A percentile compares a stretch with the other conserved stretches of the same genome.
Evolutionary conservation across 2,888 invertebrate genomes (phyloP).

Genomic region (Sceliomorpha sp.): DNA sequence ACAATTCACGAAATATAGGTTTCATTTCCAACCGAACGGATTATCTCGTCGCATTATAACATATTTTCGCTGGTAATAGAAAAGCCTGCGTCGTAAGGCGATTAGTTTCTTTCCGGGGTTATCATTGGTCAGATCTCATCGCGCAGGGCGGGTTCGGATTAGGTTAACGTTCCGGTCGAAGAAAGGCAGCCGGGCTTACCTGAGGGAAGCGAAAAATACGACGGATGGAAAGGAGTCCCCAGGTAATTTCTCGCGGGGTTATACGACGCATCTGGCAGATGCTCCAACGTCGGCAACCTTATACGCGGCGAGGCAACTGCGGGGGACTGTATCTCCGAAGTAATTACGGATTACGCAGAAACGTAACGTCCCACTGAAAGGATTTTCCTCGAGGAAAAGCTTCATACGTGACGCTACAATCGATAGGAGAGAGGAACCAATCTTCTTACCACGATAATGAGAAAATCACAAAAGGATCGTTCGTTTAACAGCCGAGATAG

Average conservation of each 20-base stretch:
- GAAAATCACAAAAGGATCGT: slow-evolving; percentile 64
- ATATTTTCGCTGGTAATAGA: slow-evolving; percentile 10
- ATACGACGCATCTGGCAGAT: slow-evolving; percentile 27
- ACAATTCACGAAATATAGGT: not conserved
- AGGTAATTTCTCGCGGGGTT: slow-evolving; percentile 57
- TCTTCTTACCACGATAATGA: slow-evolving; percentile 62
- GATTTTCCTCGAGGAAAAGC: slow-evolving; percentile 35
- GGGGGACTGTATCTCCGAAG: slow-evolving; percentile 31
- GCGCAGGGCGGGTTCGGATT: slow-evolving; percentile 19
- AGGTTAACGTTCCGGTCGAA: slow-evolving; percentile 30
- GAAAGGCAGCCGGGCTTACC: slow-evolving; percentile 4
- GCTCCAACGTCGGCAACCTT: slow-evolving; percentile 31
- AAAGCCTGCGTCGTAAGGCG: slow-evolving; percentile 42
- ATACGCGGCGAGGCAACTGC: slow-evolving; percentile 37
- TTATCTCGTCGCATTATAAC: slow-evolving; percentile 22
- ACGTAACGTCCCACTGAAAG: slow-evolving; percentile 40
- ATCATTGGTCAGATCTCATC: slow-evolving; percentile 26
- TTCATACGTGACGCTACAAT: slow-evolving; percentile 41
- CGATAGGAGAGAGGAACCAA: slow-evolving; percentile 26
- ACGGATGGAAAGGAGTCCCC: slow-evolving; percentile 55
- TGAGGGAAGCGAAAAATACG: slow-evolving; percentile 20
- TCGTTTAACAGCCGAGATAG: slow-evolving; percentile 17
- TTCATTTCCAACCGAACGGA: slow-evolving; percentile 22
- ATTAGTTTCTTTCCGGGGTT: slow-evolving; percentile 32
- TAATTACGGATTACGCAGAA: slow-evolving; percentile 52